Evolutionary conservation across 2,888 invertebrate genomes (phyloP).

Genomic region (Hemithea aestivaria): DNA sequence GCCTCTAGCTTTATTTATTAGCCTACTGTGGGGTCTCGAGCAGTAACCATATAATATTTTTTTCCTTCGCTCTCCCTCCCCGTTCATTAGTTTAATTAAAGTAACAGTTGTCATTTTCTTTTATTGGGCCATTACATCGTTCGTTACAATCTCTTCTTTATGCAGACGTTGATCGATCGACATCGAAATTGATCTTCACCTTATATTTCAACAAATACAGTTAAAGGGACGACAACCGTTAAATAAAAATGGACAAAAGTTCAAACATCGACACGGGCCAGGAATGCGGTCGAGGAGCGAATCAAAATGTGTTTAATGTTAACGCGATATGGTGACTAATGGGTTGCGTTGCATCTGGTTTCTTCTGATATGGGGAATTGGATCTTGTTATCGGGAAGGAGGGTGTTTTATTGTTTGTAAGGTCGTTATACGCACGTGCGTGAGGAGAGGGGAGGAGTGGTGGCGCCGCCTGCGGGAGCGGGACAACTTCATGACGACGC

Average conservation of each 20-base stretch:
- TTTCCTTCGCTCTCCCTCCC: constrained; percentile 23
- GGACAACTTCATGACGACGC: constrained; percentile 69
- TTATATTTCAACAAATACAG: constrained; percentile 52
- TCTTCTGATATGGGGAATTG: constrained; percentile 33
- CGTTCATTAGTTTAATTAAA: constrained; percentile 24
- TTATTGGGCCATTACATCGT: constrained; percentile 15
- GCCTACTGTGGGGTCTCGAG: constrained; percentile 42
- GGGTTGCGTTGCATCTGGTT: constrained; percentile 47
- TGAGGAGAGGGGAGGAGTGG: constrained; percentile 40
- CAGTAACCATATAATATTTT: constrained; percentile 29
- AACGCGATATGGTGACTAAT: constrained; percentile 65
- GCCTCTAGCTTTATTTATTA: constrained; percentile 60
- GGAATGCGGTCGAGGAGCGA: constrained; percentile 53
- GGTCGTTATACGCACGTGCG: constrained; percentile 69
- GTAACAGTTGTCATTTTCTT: constrained; percentile 19
- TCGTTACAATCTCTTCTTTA: constrained; percentile 13
- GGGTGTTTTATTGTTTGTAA: constrained; percentile 46
- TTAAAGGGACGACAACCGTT: constrained; percentile 56
- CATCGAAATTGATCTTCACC: constrained; percentile 15
- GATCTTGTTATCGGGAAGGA: constrained; percentile 46
- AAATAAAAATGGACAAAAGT: constrained; percentile 73
- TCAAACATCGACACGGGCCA: constrained; percentile 62
- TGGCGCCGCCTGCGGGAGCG: constrained; percentile 75
- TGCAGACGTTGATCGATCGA: constrained; percentile 19
- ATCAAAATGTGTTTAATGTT: constrained; percentile 64